Conservation (phyloP, 2,797 vertebrate species). For the Erpetoichthys calabaricus region DNA sequence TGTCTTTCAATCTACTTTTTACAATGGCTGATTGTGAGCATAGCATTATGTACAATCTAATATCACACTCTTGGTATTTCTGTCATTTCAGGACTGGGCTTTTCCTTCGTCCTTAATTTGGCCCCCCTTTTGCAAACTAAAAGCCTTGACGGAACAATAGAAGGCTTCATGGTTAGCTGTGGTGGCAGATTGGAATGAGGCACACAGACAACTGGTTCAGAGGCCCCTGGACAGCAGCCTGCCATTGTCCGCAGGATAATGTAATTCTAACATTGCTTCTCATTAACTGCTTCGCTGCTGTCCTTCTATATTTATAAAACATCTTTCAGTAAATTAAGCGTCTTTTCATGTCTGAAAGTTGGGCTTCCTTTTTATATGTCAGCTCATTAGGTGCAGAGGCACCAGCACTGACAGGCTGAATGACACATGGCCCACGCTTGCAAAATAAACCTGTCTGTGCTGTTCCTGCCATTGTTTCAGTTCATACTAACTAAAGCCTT, state of each 20-base stretch:
- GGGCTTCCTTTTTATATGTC: background rate
- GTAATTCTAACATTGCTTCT: background rate
- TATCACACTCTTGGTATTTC: conserved; percentile 21
- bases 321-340: background rate
- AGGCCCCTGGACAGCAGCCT: background rate
- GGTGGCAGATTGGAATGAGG: conserved; percentile 10
- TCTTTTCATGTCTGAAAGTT: background rate
- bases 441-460: background rate
- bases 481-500: too few species aligned
- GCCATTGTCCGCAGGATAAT: background rate
- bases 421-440: background rate
- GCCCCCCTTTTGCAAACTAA: background rate
- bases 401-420: background rate
- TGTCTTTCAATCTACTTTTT: background rate
- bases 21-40: conserved; percentile 18
- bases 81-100: conserved; percentile 7
- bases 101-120: conserved; percentile 9
- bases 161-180: conserved; percentile 8
- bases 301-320: background rate
- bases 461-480: too few species aligned
- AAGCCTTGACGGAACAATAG: conserved; percentile 10
- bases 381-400: background rate
- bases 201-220: conserved; percentile 13
- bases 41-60: conserved; percentile 13
- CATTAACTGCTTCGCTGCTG: background rate